Percentiles rank a stretch among this genome's conserved stretches.
Conservation (phyloP, 2,888 invertebrate species). For the Erebia palarica region DNA sequence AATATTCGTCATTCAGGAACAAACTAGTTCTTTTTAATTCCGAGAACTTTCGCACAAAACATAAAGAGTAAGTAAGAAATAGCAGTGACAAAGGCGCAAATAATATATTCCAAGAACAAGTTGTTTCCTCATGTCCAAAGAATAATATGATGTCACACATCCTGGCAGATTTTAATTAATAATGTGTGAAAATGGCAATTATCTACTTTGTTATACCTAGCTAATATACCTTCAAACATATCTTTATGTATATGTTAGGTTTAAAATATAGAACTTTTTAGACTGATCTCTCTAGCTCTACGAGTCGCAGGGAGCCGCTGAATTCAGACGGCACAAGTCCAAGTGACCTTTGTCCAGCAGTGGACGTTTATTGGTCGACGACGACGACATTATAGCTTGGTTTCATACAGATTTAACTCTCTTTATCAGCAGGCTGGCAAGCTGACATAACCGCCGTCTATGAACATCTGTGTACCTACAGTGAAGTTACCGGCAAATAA, state of each 20-base stretch:
- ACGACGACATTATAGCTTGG: too few species aligned
- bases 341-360: too few species aligned
- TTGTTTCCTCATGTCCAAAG: not conserved
- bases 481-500: too few species aligned
- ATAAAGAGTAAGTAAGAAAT: not conserved
- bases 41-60: conserved; percentile 10
- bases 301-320: too few species aligned
- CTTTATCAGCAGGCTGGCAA: too few species aligned
- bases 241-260: not conserved
- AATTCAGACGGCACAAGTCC: too few species aligned
- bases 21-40: conserved; percentile 6
- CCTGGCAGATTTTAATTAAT: conserved; percentile 13
- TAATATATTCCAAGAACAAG: not conserved
- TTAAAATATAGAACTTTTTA: not conserved
- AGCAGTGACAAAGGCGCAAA: conserved; percentile 1
- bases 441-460: too few species aligned
- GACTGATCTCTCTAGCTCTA: too few species aligned
- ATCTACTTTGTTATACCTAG: not conserved
- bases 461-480: too few species aligned
- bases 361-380: too few species aligned
- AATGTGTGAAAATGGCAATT: conserved; percentile 14
- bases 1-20: not conserved
- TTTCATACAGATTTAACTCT: too few species aligned
- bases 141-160: conserved; percentile 14
- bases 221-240: not conserved